Evolutionary conservation across 1,140 invertebrate genomes (phyloP), one percentile per base, ranked within the genome.

Genomic region (Oryctes rhinoceros): DNA sequence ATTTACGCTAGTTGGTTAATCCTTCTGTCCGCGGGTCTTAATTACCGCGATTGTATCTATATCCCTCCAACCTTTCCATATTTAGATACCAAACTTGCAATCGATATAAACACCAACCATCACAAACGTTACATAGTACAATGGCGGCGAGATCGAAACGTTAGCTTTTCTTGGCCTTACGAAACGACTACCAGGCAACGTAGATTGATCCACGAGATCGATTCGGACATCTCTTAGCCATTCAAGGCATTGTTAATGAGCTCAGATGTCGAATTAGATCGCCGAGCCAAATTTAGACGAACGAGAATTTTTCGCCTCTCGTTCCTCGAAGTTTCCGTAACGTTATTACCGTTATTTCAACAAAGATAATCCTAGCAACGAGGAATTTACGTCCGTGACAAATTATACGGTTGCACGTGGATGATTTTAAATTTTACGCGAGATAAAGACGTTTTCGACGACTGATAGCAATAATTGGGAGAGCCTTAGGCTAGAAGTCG

Each of bases 201-300:
- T n/a, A 59, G 53, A 59, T 59, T 59, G 53, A 59, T 59, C 20
- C 15, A 59, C 53, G 53, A 59, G 53, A 59, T 59, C 18, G 13
- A n/a, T 59, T 18, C 15, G n/a, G 15, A 74, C 37, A 39, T 74
- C 24, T 35, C 37, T 74, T 74, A 74, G 15, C 67, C 67, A 74
- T 74, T 74, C 67, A 74, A 35, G 67, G 67, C 67, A 74, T 74
- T 74, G 67, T 74, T 74, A 74, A 74, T 74, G 67, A 74, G 67
- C 67, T 74, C 37, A 74, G 67, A 74, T 74, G 67, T 74, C 24
- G 67, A 74, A 74, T 74, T 37, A 74, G 67, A 74, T 74, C 37
- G 10, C 13, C 37, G 37, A 74, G 24, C 67, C 67, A 74, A 74
- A 74, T 74, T 74, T 24, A 74, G 67, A 74, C 53, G n/a, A 59